phyloP scores from a whole-genome alignment of 1,140 invertebrate genomes.

The Formica exsecta region DNA sequence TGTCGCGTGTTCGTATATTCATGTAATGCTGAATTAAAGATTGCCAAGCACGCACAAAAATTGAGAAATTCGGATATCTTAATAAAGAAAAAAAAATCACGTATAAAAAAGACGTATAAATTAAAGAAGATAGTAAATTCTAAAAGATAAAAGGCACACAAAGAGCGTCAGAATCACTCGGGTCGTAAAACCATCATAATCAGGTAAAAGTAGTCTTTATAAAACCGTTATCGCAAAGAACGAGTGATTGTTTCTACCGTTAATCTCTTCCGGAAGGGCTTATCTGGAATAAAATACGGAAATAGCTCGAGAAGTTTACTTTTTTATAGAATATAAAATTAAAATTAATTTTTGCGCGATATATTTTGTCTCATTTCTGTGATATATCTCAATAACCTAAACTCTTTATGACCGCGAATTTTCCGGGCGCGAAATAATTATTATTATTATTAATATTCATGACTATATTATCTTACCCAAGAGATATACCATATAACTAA shows the following conservation, averaged over 20 bases:
- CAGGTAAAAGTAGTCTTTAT: not conserved
- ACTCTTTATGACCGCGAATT: not conserved
- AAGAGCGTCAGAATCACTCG: not conserved
- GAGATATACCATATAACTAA: too few species aligned
- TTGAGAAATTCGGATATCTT: not conserved
- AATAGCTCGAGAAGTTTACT: not conserved
- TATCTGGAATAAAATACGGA: not conserved
- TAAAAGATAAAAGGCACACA: not conserved
- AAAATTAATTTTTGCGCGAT: not conserved
- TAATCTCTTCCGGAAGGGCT: not conserved
- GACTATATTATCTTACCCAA: not conserved
- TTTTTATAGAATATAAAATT: not conserved
- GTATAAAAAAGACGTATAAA: not conserved
- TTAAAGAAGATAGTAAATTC: not conserved
- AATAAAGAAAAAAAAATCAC: not conserved
- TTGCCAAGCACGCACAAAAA: not conserved
- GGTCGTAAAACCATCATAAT: not conserved
- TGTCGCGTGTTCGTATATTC: not conserved
- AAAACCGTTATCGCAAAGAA: not conserved
- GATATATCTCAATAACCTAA: not conserved
- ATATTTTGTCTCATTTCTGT: not conserved
- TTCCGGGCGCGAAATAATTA: too few species aligned
- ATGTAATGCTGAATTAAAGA: not conserved
- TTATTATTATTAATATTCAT: not conserved
- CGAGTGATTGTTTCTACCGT: not conserved